Evolutionary conservation across 2,797 vertebrate species (phyloP).

Genomic region (Brachymystax lenok): DNA sequence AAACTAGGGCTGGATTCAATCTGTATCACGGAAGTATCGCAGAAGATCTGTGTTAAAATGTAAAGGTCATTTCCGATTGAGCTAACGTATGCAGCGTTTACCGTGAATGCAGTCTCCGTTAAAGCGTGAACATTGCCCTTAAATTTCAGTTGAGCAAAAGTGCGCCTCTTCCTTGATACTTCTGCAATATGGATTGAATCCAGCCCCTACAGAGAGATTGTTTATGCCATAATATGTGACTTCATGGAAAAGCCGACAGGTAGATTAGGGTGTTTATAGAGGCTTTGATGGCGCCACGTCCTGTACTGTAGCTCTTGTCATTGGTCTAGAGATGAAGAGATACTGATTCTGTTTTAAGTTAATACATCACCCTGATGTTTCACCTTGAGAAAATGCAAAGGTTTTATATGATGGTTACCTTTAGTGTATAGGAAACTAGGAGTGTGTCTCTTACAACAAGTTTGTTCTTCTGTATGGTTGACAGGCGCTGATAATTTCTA

Average conservation of each 20-base stretch:
- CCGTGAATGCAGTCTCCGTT: no score
- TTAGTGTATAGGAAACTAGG: not conserved
- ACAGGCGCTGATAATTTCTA: slow-evolving; percentile 94
- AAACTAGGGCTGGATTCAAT: not conserved
- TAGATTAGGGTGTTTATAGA: slow-evolving; percentile 24
- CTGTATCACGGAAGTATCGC: no score
- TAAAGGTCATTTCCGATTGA: no score
- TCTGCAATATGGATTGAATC: no score
- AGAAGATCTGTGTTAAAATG: no score
- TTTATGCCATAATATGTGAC: slow-evolving; percentile 31
- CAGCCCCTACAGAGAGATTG: slow-evolving; percentile 2
- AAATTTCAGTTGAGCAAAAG: no score
- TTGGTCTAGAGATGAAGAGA: not conserved
- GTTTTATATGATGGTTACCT: not conserved
- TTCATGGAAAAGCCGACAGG: slow-evolving; percentile 19
- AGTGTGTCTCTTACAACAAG: slow-evolving; percentile 5
- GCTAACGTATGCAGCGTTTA: no score
- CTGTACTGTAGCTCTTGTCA: not conserved
- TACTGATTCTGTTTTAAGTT: not conserved
- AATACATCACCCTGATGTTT: not conserved
- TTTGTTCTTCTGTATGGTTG: slow-evolving; percentile 26
- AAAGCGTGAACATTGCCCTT: no score
- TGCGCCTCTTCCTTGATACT: no score
- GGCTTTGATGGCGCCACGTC: slow-evolving; percentile 28
- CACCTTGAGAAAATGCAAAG: not conserved